phyloP scores from a whole-genome alignment of 2,797 vertebrate genomes.

The Schizopygopsis pylzovi region DNA sequence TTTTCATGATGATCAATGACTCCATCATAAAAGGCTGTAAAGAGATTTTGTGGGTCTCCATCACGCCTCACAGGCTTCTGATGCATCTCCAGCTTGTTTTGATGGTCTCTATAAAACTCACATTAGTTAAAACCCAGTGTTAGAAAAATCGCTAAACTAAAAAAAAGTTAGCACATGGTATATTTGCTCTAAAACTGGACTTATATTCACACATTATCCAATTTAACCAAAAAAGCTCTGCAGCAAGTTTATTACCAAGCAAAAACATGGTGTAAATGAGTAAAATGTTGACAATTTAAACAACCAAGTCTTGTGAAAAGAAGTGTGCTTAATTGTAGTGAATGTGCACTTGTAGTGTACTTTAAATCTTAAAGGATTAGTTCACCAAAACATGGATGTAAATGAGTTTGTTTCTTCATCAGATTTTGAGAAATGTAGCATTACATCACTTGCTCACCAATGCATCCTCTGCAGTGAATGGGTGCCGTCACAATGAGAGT shows the following conservation, averaged over 20 bases:
- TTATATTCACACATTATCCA: not conserved
- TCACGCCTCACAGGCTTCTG: slow-evolving; percentile 62
- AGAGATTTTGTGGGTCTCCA: slow-evolving; percentile 59
- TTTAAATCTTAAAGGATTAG: not conserved
- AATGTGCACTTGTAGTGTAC: not conserved
- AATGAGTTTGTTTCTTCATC: not conserved
- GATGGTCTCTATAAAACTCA: slow-evolving; percentile 64
- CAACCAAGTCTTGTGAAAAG: not conserved
- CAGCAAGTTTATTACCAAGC: not conserved
- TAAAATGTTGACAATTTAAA: not conserved
- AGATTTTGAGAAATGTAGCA: not conserved
- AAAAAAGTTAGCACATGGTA: not conserved
- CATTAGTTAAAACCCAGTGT: slow-evolving; percentile 64
- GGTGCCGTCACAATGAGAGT: not conserved
- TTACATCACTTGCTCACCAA: not conserved
- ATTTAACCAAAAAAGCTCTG: not conserved
- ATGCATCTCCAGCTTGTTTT: slow-evolving; percentile 54
- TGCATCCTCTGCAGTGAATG: not conserved
- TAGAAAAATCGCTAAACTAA: not conserved
- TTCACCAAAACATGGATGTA: not conserved
- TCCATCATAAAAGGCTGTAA: slow-evolving; percentile 65
- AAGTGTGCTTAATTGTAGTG: not conserved
- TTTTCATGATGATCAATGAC: slow-evolving; percentile 68
- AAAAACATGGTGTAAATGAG: no score
- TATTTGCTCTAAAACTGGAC: not conserved